Percentiles rank a stretch among this genome's conserved stretches.
These are phyloP conservation scores for Hippocampus comes DNA, from an alignment of 2,113 vertebrate species.

Conservation along the genomic window DNA sequence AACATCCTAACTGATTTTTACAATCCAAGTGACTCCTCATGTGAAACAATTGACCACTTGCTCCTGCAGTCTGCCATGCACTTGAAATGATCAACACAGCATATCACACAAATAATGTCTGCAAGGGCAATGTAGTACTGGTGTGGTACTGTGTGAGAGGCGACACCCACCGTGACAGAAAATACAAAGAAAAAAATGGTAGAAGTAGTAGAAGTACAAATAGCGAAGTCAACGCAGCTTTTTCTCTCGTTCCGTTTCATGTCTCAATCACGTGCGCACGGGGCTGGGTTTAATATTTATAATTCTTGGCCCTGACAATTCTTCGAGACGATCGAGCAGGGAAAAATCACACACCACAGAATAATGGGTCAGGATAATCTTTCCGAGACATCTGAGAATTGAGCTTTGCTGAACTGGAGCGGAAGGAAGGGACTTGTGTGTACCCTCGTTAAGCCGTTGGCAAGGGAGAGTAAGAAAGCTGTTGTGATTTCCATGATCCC, in stretches of 20 bases:
- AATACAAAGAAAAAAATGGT: background rate
- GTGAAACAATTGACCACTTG: background rate
- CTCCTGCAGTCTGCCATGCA: background rate
- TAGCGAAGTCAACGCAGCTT: no score
- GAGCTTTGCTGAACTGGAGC: background rate
- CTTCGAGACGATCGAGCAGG: background rate
- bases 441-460: background rate
- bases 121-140: background rate
- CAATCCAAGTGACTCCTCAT: background rate
- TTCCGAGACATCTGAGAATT: background rate
- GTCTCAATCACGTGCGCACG: background rate
- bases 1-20: background rate
- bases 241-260: background rate
- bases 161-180: background rate
- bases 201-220: no score
- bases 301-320: background rate
- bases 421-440: background rate
- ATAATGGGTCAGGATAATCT: background rate
- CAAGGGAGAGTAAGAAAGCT: constrained; percentile 1
- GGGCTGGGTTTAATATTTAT: background rate
- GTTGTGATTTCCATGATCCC: constrained; percentile 19
- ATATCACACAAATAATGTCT: background rate
- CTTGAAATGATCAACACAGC: background rate
- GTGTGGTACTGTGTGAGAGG: background rate
- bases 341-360: background rate